Evolutionary conservation across 1,140 invertebrate genomes (phyloP).

Genomic region (Anoplolepis gracilipes): DNA sequence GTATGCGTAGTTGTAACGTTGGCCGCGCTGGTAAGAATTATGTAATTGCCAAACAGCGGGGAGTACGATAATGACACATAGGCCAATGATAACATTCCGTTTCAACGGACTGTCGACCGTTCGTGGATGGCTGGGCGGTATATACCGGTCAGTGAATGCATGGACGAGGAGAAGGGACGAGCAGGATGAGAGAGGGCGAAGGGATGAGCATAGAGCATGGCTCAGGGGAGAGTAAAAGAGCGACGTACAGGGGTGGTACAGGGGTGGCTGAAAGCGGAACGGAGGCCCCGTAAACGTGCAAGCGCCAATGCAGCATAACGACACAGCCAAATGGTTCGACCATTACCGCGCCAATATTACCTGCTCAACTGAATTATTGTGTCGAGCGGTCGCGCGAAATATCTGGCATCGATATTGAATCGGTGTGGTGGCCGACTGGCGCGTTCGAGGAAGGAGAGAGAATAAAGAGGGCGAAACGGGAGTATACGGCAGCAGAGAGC

Average conservation of each 20-base stretch:
- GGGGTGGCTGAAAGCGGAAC: constrained; percentile 68
- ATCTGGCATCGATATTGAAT: constrained; percentile 84
- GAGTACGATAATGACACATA: constrained; percentile 80
- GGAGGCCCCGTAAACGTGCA: constrained; percentile 78
- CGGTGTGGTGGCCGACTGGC: constrained; percentile 57
- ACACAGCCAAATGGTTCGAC: constrained; percentile 81
- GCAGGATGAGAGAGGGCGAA: neutral
- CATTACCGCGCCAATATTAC: constrained; percentile 83
- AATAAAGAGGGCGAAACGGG: constrained; percentile 29
- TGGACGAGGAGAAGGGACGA: constrained; percentile 6
- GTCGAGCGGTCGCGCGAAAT: constrained; percentile 80
- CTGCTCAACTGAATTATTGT: constrained; percentile 84
- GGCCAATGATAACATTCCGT: constrained; percentile 81
- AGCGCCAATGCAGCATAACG: constrained; percentile 82
- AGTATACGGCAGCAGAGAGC: constrained; percentile 12
- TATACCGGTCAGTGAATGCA: constrained; percentile 42
- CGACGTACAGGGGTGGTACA: constrained; percentile 41
- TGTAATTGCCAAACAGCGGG: constrained; percentile 75
- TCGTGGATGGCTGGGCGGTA: constrained; percentile 44
- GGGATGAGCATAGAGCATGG: neutral
- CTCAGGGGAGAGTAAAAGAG: constrained; percentile 56
- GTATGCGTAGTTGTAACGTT: constrained; percentile 37
- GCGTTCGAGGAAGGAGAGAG: constrained; percentile 45
- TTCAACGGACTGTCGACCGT: constrained; percentile 67
- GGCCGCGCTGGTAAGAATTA: constrained; percentile 77